Conservation (phyloP, 2,797 vertebrate genomes). For the Sebastes reedi region DNA sequence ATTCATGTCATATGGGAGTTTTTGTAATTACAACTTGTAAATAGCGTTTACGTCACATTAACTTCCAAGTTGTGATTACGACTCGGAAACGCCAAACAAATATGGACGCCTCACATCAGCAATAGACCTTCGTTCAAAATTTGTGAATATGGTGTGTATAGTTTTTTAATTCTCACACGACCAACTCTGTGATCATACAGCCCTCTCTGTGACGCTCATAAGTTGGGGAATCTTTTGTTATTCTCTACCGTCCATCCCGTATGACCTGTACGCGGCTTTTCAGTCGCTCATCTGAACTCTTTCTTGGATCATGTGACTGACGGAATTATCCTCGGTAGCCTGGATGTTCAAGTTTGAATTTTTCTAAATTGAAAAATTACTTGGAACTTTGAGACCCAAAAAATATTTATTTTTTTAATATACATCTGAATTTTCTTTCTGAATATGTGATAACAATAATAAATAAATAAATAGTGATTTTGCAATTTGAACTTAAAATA, state of each 20-base stretch:
- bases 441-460: not conserved
- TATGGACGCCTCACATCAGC: not conserved
- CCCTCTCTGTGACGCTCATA: not conserved
- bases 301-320: not conserved
- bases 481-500: not conserved
- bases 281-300: not conserved
- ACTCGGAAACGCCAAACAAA: not conserved
- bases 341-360: not conserved
- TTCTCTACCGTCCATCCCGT: not conserved
- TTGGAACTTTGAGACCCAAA: not conserved
- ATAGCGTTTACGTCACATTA: not conserved
- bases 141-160: not conserved
- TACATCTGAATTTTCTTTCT: not conserved
- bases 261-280: not conserved
- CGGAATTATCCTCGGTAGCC: not conserved
- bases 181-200: not conserved
- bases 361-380: not conserved
- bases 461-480: no score
- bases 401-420: not conserved
- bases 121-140: not conserved
- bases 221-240: not conserved
- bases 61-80: not conserved
- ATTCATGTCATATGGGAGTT: not conserved
- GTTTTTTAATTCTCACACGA: not conserved
- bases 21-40: not conserved